Percentiles rank a stretch among this genome's conserved stretches.
These are phyloP conservation scores for Temnothorax ravouxi DNA, from an alignment of 2,888 invertebrate species.

Conservation along the genomic window DNA sequence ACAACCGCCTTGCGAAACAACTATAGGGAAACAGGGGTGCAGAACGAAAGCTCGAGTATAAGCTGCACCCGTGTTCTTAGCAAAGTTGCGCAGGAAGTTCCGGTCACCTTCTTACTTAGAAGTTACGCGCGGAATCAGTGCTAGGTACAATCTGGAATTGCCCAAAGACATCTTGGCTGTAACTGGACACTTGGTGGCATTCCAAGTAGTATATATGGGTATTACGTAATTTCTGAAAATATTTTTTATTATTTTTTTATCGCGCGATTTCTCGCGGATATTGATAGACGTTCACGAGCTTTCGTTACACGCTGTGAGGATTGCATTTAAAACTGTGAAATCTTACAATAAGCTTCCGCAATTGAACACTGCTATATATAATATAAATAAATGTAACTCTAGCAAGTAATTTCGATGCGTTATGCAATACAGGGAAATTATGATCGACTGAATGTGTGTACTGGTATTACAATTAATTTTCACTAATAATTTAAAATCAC, in stretches of 20 bases:
- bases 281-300: not conserved
- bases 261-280: not conserved
- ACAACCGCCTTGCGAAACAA: not conserved
- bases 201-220: constrained; percentile 2
- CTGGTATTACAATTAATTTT: not conserved
- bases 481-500: not conserved
- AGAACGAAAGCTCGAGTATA: constrained; percentile 10
- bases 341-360: not conserved
- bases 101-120: constrained; percentile 38
- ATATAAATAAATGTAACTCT: not conserved
- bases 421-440: not conserved
- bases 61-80: constrained; percentile 29
- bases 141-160: constrained; percentile 18
- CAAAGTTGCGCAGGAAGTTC: constrained; percentile 39
- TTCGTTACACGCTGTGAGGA: not conserved
- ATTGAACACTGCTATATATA: not conserved
- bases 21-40: constrained; percentile 9
- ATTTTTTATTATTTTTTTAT: not conserved
- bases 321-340: not conserved
- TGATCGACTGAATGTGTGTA: not conserved
- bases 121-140: constrained; percentile 40
- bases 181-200: constrained; percentile 9
- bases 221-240: not conserved
- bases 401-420: not conserved
- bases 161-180: constrained; percentile 15